Evolutionary conservation across 2,888 invertebrate species (phyloP).

Genomic region (Aproaerema taeniolella): DNA sequence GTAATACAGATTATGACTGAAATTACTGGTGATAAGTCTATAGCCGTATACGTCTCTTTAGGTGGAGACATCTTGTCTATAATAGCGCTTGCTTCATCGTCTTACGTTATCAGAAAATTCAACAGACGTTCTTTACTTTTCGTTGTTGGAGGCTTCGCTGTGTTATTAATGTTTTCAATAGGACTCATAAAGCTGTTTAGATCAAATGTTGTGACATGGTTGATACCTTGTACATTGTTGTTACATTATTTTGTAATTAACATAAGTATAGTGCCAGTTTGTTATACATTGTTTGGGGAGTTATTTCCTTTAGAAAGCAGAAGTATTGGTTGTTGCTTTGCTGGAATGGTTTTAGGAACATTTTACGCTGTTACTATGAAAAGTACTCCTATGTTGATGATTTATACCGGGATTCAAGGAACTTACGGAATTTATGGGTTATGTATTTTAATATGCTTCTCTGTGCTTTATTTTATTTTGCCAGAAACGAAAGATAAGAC

Average conservation of each 20-base stretch:
- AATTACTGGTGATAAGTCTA: conserved; percentile 25
- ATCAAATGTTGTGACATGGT: conserved; percentile 23
- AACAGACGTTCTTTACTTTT: conserved; percentile 34
- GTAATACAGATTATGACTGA: conserved; percentile 33
- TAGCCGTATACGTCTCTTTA: conserved; percentile 34
- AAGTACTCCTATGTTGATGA: conserved; percentile 34
- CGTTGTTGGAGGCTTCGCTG: conserved; percentile 24
- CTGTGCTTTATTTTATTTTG: conserved; percentile 30
- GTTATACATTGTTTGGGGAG: conserved; percentile 31
- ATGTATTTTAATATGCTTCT: conserved; percentile 25
- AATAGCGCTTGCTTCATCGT: conserved; percentile 27
- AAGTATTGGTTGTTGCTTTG: conserved; percentile 29
- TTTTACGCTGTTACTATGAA: conserved; percentile 32
- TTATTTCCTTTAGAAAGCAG: too few species aligned
- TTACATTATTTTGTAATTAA: conserved; percentile 29
- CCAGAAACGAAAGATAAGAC: conserved; percentile 1
- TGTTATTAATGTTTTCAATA: conserved; percentile 29
- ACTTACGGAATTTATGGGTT: conserved; percentile 32
- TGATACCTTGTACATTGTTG: conserved; percentile 30
- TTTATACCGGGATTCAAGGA: conserved; percentile 28
- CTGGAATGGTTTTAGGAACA: conserved; percentile 31
- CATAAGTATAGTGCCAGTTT: conserved; percentile 31
- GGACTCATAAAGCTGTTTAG: too few species aligned
- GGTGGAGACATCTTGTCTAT: conserved; percentile 31
- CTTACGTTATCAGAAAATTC: conserved; percentile 26